phyloP scores from a whole-genome alignment of 2,113 vertebrate genomes.

The Trematocara marginatum region DNA sequence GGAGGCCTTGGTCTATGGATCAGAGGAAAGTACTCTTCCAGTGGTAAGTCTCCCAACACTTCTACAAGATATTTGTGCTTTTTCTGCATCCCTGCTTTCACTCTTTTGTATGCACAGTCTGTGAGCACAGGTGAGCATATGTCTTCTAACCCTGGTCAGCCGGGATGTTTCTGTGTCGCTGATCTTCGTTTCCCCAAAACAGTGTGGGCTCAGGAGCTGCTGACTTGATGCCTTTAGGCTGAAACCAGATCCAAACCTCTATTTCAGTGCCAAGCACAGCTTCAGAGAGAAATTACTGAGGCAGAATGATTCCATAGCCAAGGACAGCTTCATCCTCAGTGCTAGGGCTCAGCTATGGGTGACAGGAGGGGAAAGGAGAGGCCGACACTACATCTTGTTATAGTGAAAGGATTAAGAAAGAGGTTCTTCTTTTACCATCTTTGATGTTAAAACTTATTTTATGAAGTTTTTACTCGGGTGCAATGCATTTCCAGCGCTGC shows the following conservation, averaged over 20 bases:
- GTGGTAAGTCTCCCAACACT: constrained; percentile 67
- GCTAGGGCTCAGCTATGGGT: background rate
- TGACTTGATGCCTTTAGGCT: background rate
- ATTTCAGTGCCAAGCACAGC: background rate
- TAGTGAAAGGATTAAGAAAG: background rate
- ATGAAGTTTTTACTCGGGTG: accelerated
- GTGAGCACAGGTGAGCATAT: background rate
- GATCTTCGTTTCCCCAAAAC: background rate
- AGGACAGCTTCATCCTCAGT: background rate
- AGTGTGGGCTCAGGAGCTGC: background rate
- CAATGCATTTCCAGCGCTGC: background rate
- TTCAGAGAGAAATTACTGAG: constrained; percentile 12
- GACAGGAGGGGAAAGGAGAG: background rate
- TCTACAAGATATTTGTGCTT: background rate
- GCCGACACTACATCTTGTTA: background rate
- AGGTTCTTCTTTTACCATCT: background rate
- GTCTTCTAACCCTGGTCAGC: background rate
- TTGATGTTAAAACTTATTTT: background rate
- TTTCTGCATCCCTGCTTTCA: background rate
- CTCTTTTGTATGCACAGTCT: background rate
- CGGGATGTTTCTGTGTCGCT: background rate
- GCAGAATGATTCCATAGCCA: constrained; percentile 3
- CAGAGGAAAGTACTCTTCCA: constrained; percentile 84
- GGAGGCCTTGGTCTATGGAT: constrained; percentile 84
- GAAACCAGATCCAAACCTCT: background rate